phyloP scores from a whole-genome alignment of 2,797 vertebrate genomes.

The Knipowitschia caucasica region DNA sequence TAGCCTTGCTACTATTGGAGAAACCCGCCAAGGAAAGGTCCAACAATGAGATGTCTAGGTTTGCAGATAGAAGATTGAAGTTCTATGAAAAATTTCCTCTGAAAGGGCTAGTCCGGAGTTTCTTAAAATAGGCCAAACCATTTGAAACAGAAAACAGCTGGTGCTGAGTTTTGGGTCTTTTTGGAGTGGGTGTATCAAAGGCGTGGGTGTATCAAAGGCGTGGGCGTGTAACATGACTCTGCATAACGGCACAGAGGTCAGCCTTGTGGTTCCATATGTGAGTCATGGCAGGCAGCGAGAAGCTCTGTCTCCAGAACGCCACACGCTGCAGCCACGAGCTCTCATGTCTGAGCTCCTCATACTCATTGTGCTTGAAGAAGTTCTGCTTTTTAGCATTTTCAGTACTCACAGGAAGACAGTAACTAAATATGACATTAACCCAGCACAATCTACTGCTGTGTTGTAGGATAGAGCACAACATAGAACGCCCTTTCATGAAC shows the following conservation, averaged over 20 bases:
- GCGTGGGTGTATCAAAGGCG: slow-evolving; percentile 52
- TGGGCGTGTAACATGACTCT: slow-evolving; percentile 59
- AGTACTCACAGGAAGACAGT: no score
- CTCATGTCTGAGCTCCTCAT: no score
- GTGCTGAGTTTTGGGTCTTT: slow-evolving; percentile 51
- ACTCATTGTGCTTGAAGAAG: no score
- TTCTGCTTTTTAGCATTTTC: no score
- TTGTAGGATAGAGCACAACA: no score
- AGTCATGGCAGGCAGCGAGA: slow-evolving; percentile 19
- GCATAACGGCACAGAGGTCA: slow-evolving; percentile 40
- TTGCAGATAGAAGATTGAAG: slow-evolving; percentile 27
- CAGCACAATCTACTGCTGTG: no score
- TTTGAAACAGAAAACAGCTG: slow-evolving; percentile 66
- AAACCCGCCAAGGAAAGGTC: slow-evolving; percentile 19
- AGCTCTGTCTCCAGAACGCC: no score
- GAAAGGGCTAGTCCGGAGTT: slow-evolving; percentile 32
- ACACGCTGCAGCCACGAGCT: no score
- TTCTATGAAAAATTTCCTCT: slow-evolving; percentile 27
- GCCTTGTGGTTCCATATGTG: slow-evolving; percentile 16
- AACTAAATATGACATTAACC: no score
- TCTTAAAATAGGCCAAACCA: slow-evolving; percentile 60
- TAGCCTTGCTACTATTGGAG: neutral
- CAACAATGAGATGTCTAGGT: slow-evolving; percentile 26
- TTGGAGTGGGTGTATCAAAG: slow-evolving; percentile 59
- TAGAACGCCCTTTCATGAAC: no score